Conservation (phyloP, 1,140 invertebrate species). For the Contarinia nasturtii region DNA sequence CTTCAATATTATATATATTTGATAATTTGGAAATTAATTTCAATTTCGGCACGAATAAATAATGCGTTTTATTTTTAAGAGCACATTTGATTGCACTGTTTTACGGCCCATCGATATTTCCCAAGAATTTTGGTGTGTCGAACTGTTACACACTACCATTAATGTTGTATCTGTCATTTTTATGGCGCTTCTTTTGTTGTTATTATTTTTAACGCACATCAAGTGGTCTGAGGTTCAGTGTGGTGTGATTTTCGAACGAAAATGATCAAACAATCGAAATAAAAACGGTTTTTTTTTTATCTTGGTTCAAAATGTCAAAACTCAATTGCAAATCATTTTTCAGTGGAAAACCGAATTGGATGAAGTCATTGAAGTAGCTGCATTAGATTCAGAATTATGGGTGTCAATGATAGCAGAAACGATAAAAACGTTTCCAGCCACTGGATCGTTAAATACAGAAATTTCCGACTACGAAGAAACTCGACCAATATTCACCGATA, state of each 20-base stretch:
- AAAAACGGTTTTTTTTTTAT: too few species aligned
- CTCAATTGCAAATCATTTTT: conserved; percentile 24
- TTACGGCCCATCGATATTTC: too few species aligned
- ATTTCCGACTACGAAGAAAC: conserved; percentile 69
- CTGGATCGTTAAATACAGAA: conserved; percentile 73
- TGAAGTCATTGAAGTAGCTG: conserved; percentile 81
- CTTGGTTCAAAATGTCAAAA: background rate
- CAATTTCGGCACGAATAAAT: too few species aligned
- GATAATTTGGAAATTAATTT: too few species aligned
- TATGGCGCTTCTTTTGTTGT: background rate
- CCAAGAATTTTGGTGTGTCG: too few species aligned
- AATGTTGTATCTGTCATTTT: background rate
- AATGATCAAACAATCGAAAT: too few species aligned
- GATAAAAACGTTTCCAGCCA: conserved; percentile 78
- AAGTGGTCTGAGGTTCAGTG: too few species aligned
- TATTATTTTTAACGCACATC: too few species aligned
- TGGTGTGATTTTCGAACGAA: too few species aligned
- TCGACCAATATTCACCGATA: conserved; percentile 71
- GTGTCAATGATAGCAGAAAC: conserved; percentile 91
- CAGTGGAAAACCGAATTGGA: conserved; percentile 87
- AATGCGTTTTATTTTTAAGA: too few species aligned
- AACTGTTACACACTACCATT: background rate
- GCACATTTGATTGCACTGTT: too few species aligned
- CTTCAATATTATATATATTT: background rate
- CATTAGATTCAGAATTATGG: conserved; percentile 84